These are phyloP conservation scores for Atrina japonica DNA, from an alignment of 2,888 invertebrate species.

Conservation along the genomic window DNA sequence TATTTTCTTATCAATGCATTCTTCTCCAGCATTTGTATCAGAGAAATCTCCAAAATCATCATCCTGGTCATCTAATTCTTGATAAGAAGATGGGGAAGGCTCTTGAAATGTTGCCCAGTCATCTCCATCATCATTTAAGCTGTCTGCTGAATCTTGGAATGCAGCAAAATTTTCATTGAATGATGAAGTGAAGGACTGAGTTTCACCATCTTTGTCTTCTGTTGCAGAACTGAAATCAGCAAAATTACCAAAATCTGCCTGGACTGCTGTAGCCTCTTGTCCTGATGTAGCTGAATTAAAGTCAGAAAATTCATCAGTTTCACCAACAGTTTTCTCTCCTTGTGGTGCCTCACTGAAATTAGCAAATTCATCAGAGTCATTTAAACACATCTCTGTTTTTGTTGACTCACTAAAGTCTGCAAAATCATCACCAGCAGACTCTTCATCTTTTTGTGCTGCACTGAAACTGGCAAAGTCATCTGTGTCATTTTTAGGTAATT, in stretches of 20 bases:
- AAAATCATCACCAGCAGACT: neutral
- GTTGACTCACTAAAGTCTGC: slow-evolving; percentile 4
- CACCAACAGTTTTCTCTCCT: neutral
- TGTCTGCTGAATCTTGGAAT: slow-evolving; percentile 9
- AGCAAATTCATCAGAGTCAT: slow-evolving; percentile 48
- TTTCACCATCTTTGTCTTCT: slow-evolving; percentile 1
- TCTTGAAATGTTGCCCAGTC: slow-evolving; percentile 59
- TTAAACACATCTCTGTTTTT: slow-evolving; percentile 17
- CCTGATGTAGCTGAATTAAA: slow-evolving; percentile 1
- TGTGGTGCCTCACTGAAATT: slow-evolving; percentile 5
- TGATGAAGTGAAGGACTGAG: neutral
- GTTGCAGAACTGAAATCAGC: slow-evolving; percentile 20
- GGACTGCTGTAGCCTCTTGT: neutral
- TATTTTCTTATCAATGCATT: no score
- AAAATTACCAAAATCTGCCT: slow-evolving; percentile 1
- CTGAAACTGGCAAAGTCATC: neutral
- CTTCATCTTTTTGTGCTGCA: neutral
- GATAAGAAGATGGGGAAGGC: slow-evolving; percentile 14
- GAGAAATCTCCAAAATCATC: slow-evolving; percentile 54
- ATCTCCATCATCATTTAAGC: slow-evolving; percentile 30
- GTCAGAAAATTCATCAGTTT: slow-evolving; percentile 34
- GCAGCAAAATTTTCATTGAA: slow-evolving; percentile 9
- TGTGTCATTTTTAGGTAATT: neutral
- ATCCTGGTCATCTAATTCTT: slow-evolving; percentile 25
- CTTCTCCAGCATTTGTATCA: slow-evolving; percentile 16